Conservation (phyloP, 1,140 invertebrate genomes). For the Plodia interpunctella region DNA sequence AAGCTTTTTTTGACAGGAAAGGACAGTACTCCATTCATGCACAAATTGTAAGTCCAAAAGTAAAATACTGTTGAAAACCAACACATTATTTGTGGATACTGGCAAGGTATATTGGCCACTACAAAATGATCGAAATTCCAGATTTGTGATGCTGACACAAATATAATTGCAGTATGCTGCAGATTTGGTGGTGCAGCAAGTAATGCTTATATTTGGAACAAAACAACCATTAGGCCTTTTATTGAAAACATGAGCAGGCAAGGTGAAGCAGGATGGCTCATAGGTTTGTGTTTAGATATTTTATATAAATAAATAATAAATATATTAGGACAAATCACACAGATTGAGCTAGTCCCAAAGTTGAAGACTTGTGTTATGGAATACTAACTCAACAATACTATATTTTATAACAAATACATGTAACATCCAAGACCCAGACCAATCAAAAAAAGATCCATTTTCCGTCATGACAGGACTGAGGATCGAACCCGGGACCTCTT, state of each 20-base stretch:
- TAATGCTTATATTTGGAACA: conserved; percentile 41
- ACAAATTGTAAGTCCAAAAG: conserved; percentile 36
- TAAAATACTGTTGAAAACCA: neutral
- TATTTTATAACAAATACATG: too few relatives aligned
- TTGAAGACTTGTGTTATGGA: too few relatives aligned
- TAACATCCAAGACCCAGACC: too few relatives aligned
- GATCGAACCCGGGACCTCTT: too few relatives aligned
- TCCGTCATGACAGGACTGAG: too few relatives aligned
- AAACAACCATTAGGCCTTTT: conserved; percentile 38
- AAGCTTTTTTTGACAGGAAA: conserved; percentile 45
- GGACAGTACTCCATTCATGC: conserved; percentile 47
- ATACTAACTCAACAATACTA: too few relatives aligned
- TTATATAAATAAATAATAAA: too few relatives aligned
- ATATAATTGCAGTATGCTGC: conserved; percentile 42
- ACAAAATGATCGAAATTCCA: conserved; percentile 10
- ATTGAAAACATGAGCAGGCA: conserved; percentile 37
- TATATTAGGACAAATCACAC: too few relatives aligned
- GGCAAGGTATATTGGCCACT: too few relatives aligned
- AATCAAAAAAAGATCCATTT: too few relatives aligned
- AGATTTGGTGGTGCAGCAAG: conserved; percentile 40
- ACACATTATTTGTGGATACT: neutral
- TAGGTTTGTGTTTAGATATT: conserved; percentile 27
- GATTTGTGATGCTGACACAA: conserved; percentile 40
- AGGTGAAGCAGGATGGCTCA: conserved; percentile 40
- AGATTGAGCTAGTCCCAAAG: too few relatives aligned